phyloP scores from a whole-genome alignment of 2,888 invertebrate species.

The Leistus spinibarbis region DNA sequence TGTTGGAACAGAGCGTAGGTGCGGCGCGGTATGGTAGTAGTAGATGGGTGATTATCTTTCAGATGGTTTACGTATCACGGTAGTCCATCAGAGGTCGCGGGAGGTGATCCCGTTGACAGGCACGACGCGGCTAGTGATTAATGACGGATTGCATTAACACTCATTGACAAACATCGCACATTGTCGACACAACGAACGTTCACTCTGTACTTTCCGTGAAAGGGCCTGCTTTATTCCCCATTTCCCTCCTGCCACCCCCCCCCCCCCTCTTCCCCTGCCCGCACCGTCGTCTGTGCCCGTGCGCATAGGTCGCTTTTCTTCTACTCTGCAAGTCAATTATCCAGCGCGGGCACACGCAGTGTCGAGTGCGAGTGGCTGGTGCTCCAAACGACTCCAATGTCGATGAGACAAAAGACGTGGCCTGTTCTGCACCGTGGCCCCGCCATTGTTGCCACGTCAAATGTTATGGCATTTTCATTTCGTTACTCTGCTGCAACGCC shows the following conservation, averaged over 20 bases:
- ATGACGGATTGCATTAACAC: slow-evolving; percentile 37
- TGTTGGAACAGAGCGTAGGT: neutral
- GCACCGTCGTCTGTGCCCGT: too few relatives aligned
- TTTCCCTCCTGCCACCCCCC: neutral
- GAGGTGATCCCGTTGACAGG: slow-evolving; percentile 22
- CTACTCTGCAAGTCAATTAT: slow-evolving; percentile 10
- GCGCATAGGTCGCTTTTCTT: neutral
- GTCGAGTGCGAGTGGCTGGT: too few relatives aligned
- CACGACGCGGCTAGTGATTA: slow-evolving; percentile 28
- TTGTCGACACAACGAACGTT: slow-evolving; percentile 17
- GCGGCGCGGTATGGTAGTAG: too few relatives aligned
- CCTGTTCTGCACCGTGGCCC: slow-evolving; percentile 16
- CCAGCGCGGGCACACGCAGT: neutral
- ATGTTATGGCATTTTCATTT: slow-evolving; percentile 26
- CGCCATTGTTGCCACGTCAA: slow-evolving; percentile 29
- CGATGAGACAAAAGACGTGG: slow-evolving; percentile 16
- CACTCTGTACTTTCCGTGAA: slow-evolving; percentile 5
- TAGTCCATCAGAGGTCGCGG: slow-evolving; percentile 34
- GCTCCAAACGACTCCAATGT: neutral
- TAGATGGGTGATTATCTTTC: slow-evolving; percentile 32
- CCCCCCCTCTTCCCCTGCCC: neutral
- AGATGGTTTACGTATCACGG: slow-evolving; percentile 35
- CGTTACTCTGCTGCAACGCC: neutral
- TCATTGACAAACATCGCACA: slow-evolving; percentile 39
- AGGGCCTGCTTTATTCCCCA: slow-evolving; percentile 12